These are phyloP conservation scores for Trichonephila clavipes DNA, from an alignment of 1,140 invertebrate species.

Conservation along the genomic window DNA sequence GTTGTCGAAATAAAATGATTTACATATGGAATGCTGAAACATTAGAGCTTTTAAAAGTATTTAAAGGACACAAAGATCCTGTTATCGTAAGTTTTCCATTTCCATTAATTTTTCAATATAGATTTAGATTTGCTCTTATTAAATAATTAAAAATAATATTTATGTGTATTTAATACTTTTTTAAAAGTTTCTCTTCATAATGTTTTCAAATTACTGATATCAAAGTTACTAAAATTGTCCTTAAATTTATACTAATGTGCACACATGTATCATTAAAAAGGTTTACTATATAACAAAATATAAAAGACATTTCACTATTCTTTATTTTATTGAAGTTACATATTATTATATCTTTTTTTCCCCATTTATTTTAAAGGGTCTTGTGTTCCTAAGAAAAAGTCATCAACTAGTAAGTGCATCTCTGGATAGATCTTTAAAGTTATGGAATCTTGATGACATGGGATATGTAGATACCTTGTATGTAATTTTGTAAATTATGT, in stretches of 20 bases:
- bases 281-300: too few relatives aligned
- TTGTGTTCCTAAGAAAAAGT: constrained; percentile 92
- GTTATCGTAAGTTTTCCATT: constrained; percentile 80
- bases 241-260: too few relatives aligned
- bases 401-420: constrained; percentile 92
- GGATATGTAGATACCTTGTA: constrained; percentile 96
- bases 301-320: too few relatives aligned
- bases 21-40: constrained; percentile 91
- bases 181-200: too few relatives aligned
- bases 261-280: too few relatives aligned
- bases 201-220: too few relatives aligned
- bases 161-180: too few relatives aligned
- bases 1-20: constrained; percentile 89
- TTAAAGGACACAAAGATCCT: constrained; percentile 83
- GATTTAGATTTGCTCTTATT: too few relatives aligned
- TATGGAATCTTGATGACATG: constrained; percentile 98
- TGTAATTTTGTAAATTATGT: constrained; percentile 78
- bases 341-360: neutral
- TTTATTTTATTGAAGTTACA: too few relatives aligned
- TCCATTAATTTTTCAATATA: neutral
- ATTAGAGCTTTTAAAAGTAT: constrained; percentile 89
- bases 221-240: too few relatives aligned
- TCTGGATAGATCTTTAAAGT: constrained; percentile 90
- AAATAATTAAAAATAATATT: too few relatives aligned
- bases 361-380: constrained; percentile 81